phyloP scores from a whole-genome alignment of 1,140 invertebrate genomes.

The Periplaneta americana region DNA sequence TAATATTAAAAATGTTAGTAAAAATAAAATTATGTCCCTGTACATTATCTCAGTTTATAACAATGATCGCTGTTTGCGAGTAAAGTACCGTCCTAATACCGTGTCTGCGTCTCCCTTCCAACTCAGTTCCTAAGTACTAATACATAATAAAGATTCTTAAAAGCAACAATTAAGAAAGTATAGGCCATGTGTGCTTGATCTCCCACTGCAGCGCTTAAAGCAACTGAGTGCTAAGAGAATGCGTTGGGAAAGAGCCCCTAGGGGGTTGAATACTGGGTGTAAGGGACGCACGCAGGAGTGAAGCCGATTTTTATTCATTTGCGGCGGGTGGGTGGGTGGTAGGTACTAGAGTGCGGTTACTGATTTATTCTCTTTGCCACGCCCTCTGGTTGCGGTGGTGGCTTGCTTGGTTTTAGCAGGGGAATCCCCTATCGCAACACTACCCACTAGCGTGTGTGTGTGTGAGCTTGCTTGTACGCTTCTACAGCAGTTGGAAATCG shows the following conservation, averaged over 20 bases:
- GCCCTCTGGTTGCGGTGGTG: background rate
- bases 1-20: too few species aligned
- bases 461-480: too few species aligned
- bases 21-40: too few species aligned
- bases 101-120: too few species aligned
- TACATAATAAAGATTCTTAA: background rate
- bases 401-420: background rate
- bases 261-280: background rate
- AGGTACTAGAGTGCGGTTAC: conserved; percentile 1
- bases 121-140: too few species aligned
- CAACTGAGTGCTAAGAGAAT: background rate
- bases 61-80: too few species aligned
- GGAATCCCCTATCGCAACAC: background rate
- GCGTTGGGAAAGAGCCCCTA: background rate
- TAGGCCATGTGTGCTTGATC: background rate
- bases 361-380: conserved; percentile 12
- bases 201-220: background rate
- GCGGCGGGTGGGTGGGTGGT: background rate
- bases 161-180: background rate
- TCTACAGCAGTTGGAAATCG: background rate
- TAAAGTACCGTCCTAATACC: too few species aligned
- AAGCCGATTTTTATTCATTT: conserved; percentile 14
- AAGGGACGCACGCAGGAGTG: background rate
- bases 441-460: background rate
- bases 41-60: too few species aligned